phyloP scores from a whole-genome alignment of 2,113 vertebrate genomes.

The Tachysurus vachellii region DNA sequence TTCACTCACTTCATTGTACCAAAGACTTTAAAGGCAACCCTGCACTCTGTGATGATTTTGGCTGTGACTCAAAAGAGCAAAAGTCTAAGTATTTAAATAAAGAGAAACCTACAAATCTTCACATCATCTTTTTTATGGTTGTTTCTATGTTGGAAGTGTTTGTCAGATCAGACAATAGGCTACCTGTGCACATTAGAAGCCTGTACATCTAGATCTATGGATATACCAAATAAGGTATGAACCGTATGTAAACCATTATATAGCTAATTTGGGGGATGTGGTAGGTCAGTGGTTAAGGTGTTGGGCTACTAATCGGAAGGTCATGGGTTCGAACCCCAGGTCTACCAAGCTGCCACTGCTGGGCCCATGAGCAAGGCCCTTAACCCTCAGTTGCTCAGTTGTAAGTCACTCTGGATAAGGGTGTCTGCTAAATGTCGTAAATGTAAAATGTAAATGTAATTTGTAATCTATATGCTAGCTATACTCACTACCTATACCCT shows the following conservation, averaged over 20 bases:
- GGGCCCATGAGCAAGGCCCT: too few relatives aligned
- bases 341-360: too few relatives aligned
- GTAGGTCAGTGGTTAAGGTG: too few relatives aligned
- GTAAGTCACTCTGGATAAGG: too few relatives aligned
- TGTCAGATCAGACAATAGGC: background rate
- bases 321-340: too few relatives aligned
- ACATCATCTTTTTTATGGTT: background rate
- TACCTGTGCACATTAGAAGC: background rate
- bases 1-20: background rate
- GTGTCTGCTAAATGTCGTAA: too few relatives aligned
- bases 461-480: background rate
- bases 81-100: background rate
- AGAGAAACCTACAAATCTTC: background rate
- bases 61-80: background rate
- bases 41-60: background rate
- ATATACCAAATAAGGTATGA: background rate
- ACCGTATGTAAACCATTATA: background rate
- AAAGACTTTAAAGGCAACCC: background rate
- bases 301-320: too few relatives aligned
- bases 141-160: background rate
- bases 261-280: background rate
- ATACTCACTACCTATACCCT: background rate
- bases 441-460: too few relatives aligned
- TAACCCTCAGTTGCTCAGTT: too few relatives aligned
- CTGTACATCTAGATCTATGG: background rate